Conservation (phyloP, 1,140 invertebrate species). For the Caenorhabditis inopinata region DNA sequence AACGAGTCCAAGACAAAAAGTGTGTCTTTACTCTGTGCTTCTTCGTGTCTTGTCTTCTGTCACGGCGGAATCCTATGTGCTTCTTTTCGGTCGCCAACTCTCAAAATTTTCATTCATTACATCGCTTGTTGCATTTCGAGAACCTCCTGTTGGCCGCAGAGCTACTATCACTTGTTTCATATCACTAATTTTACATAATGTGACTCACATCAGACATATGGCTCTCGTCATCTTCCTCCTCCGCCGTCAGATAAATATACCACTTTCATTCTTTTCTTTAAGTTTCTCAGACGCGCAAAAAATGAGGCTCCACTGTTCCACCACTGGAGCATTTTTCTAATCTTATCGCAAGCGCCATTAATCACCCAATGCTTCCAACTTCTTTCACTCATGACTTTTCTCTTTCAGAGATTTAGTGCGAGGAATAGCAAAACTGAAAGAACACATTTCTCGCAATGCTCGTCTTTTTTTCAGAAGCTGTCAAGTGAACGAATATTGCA, state of each 20-base stretch:
- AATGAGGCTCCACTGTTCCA: neutral
- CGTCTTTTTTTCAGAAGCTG: neutral
- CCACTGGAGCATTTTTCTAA: neutral
- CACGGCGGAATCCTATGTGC: neutral
- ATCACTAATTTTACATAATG: conserved; percentile 32
- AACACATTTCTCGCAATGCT: too few relatives aligned
- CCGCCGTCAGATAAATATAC: conserved; percentile 18
- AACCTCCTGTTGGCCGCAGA: conserved; percentile 8
- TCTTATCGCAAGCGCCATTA: conserved; percentile 13
- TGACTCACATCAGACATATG: conserved; percentile 11
- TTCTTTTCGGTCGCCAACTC: conserved; percentile 25
- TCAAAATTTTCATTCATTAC: conserved; percentile 32
- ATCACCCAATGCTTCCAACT: neutral
- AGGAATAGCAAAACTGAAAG: neutral
- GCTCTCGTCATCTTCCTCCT: neutral
- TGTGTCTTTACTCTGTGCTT: conserved; percentile 22
- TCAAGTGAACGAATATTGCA: neutral
- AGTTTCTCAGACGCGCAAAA: conserved; percentile 28
- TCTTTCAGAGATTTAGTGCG: neutral
- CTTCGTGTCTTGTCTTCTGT: conserved; percentile 19
- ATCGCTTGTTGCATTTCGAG: conserved; percentile 33
- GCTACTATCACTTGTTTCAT: conserved; percentile 28
- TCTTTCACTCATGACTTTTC: neutral
- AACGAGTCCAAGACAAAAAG: neutral
- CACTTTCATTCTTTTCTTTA: neutral